Evolutionary conservation across 2,888 invertebrate genomes (phyloP).

Genomic region (Mechanitis mazaeus): DNA sequence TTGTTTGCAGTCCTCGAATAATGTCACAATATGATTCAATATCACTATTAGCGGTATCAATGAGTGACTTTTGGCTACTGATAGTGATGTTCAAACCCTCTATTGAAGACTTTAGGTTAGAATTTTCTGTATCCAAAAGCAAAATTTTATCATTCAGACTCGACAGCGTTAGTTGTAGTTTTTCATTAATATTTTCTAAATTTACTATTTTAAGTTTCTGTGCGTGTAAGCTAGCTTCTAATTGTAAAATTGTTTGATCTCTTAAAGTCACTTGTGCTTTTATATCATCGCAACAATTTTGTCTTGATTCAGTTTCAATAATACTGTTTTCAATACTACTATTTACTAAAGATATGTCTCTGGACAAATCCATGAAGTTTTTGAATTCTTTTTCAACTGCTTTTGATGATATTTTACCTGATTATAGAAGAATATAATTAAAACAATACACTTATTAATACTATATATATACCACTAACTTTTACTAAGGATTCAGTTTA

Average conservation of each 20-base stretch:
- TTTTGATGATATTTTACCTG: conserved; percentile 40
- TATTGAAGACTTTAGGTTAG: conserved; percentile 46
- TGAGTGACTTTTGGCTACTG: conserved; percentile 44
- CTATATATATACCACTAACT: conserved; percentile 8
- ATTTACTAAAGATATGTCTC: conserved; percentile 53
- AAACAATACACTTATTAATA: too few relatives aligned
- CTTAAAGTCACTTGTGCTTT: conserved; percentile 45
- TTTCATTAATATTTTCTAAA: conserved; percentile 47
- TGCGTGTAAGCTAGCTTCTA: conserved; percentile 45
- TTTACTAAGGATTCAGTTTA: not conserved
- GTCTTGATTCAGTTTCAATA: conserved; percentile 33
- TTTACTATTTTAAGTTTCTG: conserved; percentile 46
- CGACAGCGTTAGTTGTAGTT: conserved; percentile 43
- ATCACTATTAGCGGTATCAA: conserved; percentile 45
- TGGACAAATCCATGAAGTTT: conserved; percentile 53
- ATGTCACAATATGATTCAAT: conserved; percentile 50
- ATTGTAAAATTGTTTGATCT: conserved; percentile 44
- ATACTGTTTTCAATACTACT: conserved; percentile 54
- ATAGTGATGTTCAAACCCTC: conserved; percentile 52
- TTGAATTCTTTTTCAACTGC: conserved; percentile 40
- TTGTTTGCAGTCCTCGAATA: conserved; percentile 54
- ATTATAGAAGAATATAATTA: conserved; percentile 17
- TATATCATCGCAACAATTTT: conserved; percentile 35
- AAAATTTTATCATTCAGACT: conserved; percentile 43
- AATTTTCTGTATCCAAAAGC: conserved; percentile 48